Conservation (phyloP, 23 tunicate genomes). For the Styela clava region DNA sequence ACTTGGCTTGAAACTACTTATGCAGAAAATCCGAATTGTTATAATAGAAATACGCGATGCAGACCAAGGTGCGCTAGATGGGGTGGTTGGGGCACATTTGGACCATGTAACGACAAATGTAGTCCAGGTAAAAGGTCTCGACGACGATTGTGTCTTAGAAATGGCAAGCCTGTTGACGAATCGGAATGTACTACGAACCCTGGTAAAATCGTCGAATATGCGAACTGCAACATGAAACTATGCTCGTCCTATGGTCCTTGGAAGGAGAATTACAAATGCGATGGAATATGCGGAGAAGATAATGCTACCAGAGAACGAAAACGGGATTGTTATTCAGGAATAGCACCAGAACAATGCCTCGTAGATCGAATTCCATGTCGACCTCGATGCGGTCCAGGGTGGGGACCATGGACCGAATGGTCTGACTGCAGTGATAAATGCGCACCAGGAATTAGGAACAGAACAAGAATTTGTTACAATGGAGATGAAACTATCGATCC, state of each 20-base stretch:
- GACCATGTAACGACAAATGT: background rate
- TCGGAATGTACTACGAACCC: background rate
- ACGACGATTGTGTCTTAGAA: background rate
- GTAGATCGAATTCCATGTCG: background rate
- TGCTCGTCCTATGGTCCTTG: constrained; percentile 5
- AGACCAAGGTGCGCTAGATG: constrained; percentile 5
- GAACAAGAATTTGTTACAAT: background rate
- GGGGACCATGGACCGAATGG: constrained; percentile 13
- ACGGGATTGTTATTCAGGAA: constrained; percentile 2
- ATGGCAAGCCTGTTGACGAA: background rate
- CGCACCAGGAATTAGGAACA: background rate
- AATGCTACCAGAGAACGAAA: background rate
- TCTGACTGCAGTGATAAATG: background rate
- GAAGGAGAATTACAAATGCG: background rate
- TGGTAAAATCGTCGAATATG: background rate
- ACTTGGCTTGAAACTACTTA: constrained; percentile 1
- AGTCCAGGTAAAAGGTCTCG: background rate
- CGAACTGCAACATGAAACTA: background rate
- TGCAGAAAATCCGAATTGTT: background rate
- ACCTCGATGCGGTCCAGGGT: background rate
- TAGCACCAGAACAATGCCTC: background rate
- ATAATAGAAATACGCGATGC: background rate
- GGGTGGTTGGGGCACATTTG: background rate
- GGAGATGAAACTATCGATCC: background rate
- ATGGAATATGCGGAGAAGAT: background rate